A percentile compares a stretch with the other conserved stretches of the same genome.
These are phyloP conservation scores for Notothenia coriiceps DNA, from an alignment of 2,113 vertebrate genomes.

Conservation along the genomic window DNA sequence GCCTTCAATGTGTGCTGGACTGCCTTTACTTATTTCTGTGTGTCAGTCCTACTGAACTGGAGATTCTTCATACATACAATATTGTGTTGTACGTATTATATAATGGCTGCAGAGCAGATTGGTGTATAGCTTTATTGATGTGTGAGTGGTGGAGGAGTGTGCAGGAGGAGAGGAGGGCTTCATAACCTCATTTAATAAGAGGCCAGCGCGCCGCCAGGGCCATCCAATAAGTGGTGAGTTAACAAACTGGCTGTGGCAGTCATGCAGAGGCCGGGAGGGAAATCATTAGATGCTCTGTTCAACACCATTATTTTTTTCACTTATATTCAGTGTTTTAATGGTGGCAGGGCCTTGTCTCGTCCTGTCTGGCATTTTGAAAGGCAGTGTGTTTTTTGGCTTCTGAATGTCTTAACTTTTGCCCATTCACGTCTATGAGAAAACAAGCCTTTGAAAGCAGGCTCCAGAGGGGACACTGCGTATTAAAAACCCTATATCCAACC, in stretches of 20 bases:
- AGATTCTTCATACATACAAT: slow-evolving; percentile 5
- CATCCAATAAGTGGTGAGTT: slow-evolving; percentile 49
- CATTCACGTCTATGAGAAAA: background rate
- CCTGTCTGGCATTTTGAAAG: slow-evolving; percentile 1
- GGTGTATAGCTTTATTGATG: slow-evolving; percentile 68
- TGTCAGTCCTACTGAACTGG: slow-evolving; percentile 21
- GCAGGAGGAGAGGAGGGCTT: slow-evolving; percentile 41
- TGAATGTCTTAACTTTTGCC: background rate
- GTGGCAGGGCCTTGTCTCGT: background rate
- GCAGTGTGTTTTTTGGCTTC: background rate
- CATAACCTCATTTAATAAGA: slow-evolving; percentile 48
- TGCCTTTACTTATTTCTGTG: slow-evolving; percentile 22
- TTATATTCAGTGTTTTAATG: slow-evolving; percentile 3
- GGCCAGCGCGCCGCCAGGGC: slow-evolving; percentile 41
- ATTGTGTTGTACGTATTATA: slow-evolving; percentile 49
- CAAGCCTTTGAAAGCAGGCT: background rate
- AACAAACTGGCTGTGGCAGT: slow-evolving; percentile 39
- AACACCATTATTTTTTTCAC: slow-evolving; percentile 9
- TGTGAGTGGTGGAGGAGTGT: slow-evolving; percentile 50
- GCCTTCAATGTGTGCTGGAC: slow-evolving; percentile 2
- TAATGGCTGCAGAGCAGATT: slow-evolving; percentile 77
- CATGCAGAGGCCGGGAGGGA: slow-evolving; percentile 1
- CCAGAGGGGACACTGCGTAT: background rate
- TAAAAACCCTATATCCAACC: slow-evolving; percentile 18
- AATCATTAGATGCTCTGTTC: slow-evolving; percentile 18